A percentile compares a stretch with the other conserved stretches of the same genome.
These are phyloP conservation scores for Tragelaphus imberbis DNA, from an alignment of 2,113 vertebrate genomes.

Conservation along the genomic window DNA sequence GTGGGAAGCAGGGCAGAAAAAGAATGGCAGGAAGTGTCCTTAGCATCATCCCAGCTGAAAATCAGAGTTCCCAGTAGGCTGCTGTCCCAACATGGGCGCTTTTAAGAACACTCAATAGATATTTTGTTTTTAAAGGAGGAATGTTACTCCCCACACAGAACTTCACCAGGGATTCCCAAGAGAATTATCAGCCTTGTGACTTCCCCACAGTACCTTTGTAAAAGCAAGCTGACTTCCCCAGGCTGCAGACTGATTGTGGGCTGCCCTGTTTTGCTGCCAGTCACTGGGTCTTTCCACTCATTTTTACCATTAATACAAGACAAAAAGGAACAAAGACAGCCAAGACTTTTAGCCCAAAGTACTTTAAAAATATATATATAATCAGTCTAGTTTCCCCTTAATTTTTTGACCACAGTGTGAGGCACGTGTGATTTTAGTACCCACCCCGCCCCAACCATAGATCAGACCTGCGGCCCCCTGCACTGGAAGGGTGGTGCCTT, in stretches of 20 bases:
- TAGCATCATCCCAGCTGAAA: too few relatives aligned
- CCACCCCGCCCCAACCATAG: neutral
- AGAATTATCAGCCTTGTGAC: neutral
- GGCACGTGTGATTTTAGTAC: neutral
- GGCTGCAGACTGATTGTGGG: neutral
- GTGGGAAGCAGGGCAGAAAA: neutral
- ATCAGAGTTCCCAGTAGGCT: fast-evolving
- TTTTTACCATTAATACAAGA: neutral
- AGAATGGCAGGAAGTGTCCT: neutral
- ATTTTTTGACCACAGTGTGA: neutral
- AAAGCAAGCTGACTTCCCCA: neutral
- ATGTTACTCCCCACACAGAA: neutral
- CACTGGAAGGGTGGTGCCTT: neutral
- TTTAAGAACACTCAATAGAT: neutral
- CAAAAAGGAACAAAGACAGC: neutral
- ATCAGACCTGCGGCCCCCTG: neutral
- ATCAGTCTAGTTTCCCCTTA: neutral
- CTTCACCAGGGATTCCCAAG: neutral
- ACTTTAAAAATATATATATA: neutral
- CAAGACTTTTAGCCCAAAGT: neutral
- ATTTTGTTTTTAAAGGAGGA: neutral
- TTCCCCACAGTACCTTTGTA: neutral
- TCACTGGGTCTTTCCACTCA: neutral
- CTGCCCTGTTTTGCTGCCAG: neutral
- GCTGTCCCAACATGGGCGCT: fast-evolving